Percentiles rank a stretch among this genome's conserved stretches.
Evolutionary conservation across 1,140 invertebrate species (phyloP).

Genomic region (Vanessa atalanta): DNA sequence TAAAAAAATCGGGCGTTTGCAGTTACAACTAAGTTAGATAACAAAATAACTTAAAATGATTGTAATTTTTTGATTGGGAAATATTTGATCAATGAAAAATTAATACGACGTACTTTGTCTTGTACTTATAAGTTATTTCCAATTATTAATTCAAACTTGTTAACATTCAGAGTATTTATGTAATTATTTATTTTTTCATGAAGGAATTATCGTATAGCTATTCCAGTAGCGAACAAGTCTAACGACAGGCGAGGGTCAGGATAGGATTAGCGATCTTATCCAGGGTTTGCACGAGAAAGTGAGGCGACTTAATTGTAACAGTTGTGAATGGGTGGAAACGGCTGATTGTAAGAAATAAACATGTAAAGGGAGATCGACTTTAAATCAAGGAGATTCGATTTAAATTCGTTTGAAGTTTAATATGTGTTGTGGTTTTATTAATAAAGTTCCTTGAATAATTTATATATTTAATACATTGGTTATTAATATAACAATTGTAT

Average conservation of each 20-base stretch:
- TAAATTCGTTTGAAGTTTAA: neutral
- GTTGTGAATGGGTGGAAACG: constrained; percentile 45
- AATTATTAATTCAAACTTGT: too few relatives aligned
- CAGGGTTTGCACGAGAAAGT: constrained; percentile 51
- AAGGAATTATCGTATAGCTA: constrained; percentile 18
- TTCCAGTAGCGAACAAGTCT: neutral
- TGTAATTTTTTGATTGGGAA: too few relatives aligned
- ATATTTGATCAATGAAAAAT: too few relatives aligned
- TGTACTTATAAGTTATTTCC: too few relatives aligned
- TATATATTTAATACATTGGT: neutral
- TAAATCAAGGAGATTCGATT: neutral
- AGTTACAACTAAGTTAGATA: too few relatives aligned
- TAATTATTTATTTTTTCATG: neutral
- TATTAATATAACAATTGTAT: neutral
- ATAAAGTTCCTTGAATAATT: constrained; percentile 7
- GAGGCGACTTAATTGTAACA: constrained; percentile 63
- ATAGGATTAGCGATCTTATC: constrained; percentile 62
- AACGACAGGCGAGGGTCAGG: constrained; percentile 43
- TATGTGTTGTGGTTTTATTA: constrained; percentile 10
- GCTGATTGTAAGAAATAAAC: neutral
- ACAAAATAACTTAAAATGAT: too few relatives aligned
- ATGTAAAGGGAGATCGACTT: constrained; percentile 10
- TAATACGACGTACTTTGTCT: too few relatives aligned
- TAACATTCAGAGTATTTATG: too few relatives aligned
- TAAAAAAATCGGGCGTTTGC: too few relatives aligned